phyloP scores from a whole-genome alignment of 2,888 invertebrate species.

The Tenodera sinensis region DNA sequence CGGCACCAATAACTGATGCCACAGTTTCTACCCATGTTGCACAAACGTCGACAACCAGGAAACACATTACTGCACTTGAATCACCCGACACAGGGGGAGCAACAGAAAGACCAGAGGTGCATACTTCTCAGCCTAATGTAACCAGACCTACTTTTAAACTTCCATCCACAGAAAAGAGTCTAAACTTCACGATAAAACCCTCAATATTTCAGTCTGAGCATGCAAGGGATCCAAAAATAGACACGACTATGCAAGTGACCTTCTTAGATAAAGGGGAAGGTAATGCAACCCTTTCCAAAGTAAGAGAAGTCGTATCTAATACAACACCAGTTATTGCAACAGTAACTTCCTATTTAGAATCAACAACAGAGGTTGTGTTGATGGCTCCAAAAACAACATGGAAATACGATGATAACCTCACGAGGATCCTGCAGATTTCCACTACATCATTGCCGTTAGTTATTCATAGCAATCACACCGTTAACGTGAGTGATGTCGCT shows the following conservation, averaged over 20 bases:
- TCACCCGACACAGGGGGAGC: not conserved
- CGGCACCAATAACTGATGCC: not conserved
- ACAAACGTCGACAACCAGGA: not conserved
- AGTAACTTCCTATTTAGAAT: not conserved
- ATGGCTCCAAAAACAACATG: not conserved
- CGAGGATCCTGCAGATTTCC: not conserved
- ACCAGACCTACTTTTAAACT: not conserved
- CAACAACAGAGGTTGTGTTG: not conserved
- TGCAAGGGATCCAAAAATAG: no score
- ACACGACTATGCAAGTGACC: no score
- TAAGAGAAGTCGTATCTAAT: not conserved
- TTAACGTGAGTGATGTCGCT: not conserved
- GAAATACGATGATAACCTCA: not conserved
- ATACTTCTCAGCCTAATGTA: no score
- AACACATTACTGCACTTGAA: not conserved
- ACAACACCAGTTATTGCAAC: not conserved
- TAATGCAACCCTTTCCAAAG: not conserved
- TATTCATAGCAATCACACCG: not conserved
- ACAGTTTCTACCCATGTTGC: not conserved
- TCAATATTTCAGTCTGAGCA: not conserved
- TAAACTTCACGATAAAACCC: not conserved
- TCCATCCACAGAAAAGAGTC: not conserved
- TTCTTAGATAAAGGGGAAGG: no score
- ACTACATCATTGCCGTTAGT: not conserved
- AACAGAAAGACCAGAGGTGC: no score